Conservation (phyloP, 1,140 invertebrate genomes). For the Drusus annulatus region DNA sequence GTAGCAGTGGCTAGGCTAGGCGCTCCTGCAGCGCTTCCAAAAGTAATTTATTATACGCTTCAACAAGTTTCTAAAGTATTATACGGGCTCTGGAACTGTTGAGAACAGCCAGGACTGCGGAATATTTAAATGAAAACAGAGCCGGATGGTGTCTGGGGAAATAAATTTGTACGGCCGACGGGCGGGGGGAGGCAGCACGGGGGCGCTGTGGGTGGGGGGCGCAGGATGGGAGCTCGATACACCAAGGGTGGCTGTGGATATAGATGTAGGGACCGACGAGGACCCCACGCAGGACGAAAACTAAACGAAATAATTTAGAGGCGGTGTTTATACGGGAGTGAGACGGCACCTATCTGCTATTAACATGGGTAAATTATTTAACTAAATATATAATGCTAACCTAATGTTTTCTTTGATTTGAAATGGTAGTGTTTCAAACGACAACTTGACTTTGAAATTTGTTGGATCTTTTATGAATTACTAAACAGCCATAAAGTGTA, state of each 20-base stretch:
- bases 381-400: neutral
- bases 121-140: slow-evolving; percentile 59
- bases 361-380: no score
- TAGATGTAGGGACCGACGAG: neutral
- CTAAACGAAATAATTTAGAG: slow-evolving; percentile 19
- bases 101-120: slow-evolving; percentile 41
- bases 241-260: neutral
- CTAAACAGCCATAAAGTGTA: no score
- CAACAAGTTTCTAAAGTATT: slow-evolving; percentile 22
- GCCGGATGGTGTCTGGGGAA: slow-evolving; percentile 55
- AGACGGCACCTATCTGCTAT: neutral
- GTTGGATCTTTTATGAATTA: no score
- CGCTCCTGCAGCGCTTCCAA: neutral
- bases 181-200: neutral
- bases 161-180: slow-evolving; percentile 55
- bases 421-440: no score
- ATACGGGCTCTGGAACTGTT: slow-evolving; percentile 30
- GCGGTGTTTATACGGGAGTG: neutral
- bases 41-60: slow-evolving; percentile 37
- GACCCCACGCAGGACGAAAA: slow-evolving; percentile 17
- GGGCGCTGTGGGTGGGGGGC: neutral
- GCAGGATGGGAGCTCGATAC: neutral
- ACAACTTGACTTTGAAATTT: no score
- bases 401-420: neutral
- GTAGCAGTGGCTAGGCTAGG: neutral